phyloP scores from a whole-genome alignment of 2,888 invertebrate genomes.

The Ptychoptera albimana region DNA sequence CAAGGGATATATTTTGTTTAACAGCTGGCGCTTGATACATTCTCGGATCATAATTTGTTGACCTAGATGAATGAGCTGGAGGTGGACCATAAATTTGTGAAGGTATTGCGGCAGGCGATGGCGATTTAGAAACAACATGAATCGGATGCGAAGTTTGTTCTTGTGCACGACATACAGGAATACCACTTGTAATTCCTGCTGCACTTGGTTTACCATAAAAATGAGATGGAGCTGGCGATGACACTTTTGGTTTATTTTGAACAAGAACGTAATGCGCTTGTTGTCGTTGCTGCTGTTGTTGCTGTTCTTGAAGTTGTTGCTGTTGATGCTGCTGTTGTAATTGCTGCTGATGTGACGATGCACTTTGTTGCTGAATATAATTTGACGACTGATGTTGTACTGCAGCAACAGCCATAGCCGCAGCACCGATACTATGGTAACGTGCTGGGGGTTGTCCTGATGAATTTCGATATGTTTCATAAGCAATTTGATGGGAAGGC shows the following conservation, averaged over 20 bases:
- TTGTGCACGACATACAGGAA: constrained; percentile 35
- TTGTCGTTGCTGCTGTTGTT: constrained; percentile 15
- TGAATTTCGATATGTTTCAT: too few species aligned
- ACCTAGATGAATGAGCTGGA: constrained; percentile 34
- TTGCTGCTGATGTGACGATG: constrained; percentile 20
- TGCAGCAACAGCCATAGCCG: too few species aligned
- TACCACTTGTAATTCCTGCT: constrained; percentile 40
- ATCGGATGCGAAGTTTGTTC: constrained; percentile 18
- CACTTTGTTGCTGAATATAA: too few species aligned
- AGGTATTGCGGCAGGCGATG: constrained; percentile 32
- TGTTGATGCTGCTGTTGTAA: constrained; percentile 20
- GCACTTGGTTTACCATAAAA: constrained; percentile 18
- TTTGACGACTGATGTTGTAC: too few species aligned
- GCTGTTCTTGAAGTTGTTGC: constrained; percentile 15
- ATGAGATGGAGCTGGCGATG: constrained; percentile 52
- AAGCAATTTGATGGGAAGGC: too few species aligned
- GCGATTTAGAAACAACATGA: constrained; percentile 35
- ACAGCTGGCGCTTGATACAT: constrained; percentile 19
- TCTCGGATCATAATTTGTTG: constrained; percentile 19
- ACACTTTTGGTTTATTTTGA: constrained; percentile 44
- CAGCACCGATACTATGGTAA: too few species aligned
- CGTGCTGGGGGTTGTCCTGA: too few species aligned
- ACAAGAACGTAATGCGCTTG: constrained; percentile 15
- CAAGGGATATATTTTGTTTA: constrained; percentile 5
- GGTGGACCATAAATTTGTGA: constrained; percentile 33